Evolutionary conservation across 2,888 invertebrate species (phyloP), one percentile per base, ranked within the genome.

Genomic region (Metopia argyrocephala): DNA sequence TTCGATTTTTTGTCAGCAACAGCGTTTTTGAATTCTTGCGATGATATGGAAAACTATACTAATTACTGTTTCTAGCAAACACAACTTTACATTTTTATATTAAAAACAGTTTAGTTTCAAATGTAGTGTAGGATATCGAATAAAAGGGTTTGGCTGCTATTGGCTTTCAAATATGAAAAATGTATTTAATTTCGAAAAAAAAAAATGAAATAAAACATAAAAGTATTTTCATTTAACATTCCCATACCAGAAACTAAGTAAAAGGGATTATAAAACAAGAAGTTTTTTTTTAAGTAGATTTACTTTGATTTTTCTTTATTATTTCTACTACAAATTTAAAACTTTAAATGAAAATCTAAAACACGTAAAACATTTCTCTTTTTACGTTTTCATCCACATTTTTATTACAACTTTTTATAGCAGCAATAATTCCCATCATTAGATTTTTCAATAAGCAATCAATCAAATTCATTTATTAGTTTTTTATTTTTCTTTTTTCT

Each of bases 401-500:
- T 38, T 15, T 38, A 38, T 38, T 38, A 12, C 31, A 31, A 12
- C 12, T 31, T 3, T 31, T 12, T 31, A 12, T 3, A 2, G 15
- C 0, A 9, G 21, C 2, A 25, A 23, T 25, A 62, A 62, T n/a
- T 4, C 9, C 45, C 25, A 31, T 59, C 38, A n/a, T 46, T 28
- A 28, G 15, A 28, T 50, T 38, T 38, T 15, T 4, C 27, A 64
- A 46, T 61, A n/a, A 46, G 21, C 65, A 50, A 65, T 54, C 65
- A 66, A 66, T 66, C 65, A 66, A 21, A 50, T 23, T 65, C n/a
- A n/a, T n/a, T 66, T 31, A 23, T 15, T 5, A 2, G 23, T 64
- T 50, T 21, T 1, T 9, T 28, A 6, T 0, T 27, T 20, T 0
- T 9, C 18, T 7, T 20, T 7, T 45, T 1, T 5, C 6, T n/a